phyloP scores from a whole-genome alignment of 1,140 invertebrate genomes.

The Asbolus verrucosus region DNA sequence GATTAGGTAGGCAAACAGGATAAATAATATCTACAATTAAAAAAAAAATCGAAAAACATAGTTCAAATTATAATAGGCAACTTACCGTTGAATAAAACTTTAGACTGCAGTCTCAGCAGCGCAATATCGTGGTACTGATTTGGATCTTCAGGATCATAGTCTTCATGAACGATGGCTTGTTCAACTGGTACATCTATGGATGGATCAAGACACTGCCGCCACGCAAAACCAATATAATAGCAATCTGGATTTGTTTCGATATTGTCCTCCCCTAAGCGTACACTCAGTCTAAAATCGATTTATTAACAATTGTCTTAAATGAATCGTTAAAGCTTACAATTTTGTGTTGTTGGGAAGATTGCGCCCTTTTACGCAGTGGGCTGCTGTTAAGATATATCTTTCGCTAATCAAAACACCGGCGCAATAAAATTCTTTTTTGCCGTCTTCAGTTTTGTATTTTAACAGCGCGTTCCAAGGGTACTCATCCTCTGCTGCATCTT shows the following conservation, averaged over 20 bases:
- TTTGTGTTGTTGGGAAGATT: not conserved
- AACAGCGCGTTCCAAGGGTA: not conserved
- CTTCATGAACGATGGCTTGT: slow-evolving; percentile 67
- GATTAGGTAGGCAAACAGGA: not conserved
- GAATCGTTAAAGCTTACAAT: not conserved
- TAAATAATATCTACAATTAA: not conserved
- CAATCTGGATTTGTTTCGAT: slow-evolving; percentile 70
- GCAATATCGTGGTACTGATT: slow-evolving; percentile 2
- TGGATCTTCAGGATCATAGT: slow-evolving; percentile 23
- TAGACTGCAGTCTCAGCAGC: not conserved
- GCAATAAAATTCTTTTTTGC: not conserved
- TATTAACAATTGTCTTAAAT: not conserved
- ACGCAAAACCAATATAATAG: not conserved
- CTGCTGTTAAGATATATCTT: not conserved
- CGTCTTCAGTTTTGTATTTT: not conserved
- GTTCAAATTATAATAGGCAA: not conserved
- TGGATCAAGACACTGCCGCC: slow-evolving; percentile 66
- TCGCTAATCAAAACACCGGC: not conserved
- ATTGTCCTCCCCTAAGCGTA: slow-evolving; percentile 74
- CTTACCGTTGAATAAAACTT: not conserved
- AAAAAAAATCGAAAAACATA: not conserved
- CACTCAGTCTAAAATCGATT: slow-evolving; percentile 62
- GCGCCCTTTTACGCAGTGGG: not conserved
- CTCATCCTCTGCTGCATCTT: too few species aligned
- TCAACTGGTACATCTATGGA: slow-evolving; percentile 68